These are phyloP conservation scores for Mesembrinibis cayennensis DNA, from an alignment of 2,113 vertebrate genomes.

Conservation along the genomic window DNA sequence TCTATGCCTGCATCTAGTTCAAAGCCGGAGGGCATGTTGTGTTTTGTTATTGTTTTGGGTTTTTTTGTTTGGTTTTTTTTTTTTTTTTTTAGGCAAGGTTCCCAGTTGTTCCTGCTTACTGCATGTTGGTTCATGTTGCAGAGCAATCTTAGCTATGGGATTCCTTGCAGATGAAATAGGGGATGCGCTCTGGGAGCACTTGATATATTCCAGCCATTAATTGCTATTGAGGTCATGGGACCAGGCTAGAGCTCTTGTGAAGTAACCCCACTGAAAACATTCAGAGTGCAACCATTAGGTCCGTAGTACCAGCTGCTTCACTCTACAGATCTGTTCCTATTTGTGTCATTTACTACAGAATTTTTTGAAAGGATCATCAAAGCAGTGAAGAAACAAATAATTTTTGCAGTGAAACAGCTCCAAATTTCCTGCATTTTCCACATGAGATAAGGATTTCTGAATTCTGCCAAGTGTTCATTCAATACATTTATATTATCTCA, in stretches of 20 bases:
- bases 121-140: background rate
- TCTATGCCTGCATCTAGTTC: background rate
- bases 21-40: background rate
- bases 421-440: background rate
- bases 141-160: background rate
- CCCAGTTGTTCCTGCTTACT: background rate
- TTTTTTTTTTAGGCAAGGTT: background rate
- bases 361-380: background rate
- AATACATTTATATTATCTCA: background rate
- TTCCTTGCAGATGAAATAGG: background rate
- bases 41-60: background rate
- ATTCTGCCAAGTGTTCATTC: background rate
- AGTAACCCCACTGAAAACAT: background rate
- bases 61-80: background rate
- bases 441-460: background rate
- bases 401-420: background rate
- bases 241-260: background rate
- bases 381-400: background rate
- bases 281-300: background rate
- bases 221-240: background rate
- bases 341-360: background rate
- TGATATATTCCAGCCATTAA: background rate
- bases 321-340: background rate
- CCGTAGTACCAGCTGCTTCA: background rate
- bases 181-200: background rate